Evolutionary conservation across 2,113 vertebrate species (phyloP), one percentile per base, ranked within the genome.

Genomic region (Nerophis ophidion): DNA sequence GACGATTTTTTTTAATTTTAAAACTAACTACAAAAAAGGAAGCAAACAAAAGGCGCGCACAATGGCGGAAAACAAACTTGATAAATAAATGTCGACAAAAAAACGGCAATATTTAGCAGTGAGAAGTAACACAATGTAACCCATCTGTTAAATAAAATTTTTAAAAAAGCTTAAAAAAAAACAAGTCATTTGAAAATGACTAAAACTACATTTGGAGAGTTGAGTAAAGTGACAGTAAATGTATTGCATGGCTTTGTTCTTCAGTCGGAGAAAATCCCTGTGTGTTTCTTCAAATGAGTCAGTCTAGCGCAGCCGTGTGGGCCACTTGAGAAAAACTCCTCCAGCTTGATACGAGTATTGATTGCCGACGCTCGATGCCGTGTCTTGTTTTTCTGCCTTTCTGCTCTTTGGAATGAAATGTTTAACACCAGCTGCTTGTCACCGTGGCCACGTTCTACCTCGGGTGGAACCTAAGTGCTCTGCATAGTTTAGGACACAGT

Each of bases 271-370:
- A 40, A 26, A 40, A 40, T 40, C 38, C 8, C 26, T 53, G 4
- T 0, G 4, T 53, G 5, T 54, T 48, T 33, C 69, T 45, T 55
- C 10, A 34, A 42, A 68, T 79, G 67, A 61, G 35, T 63, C 53
- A 47, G 51, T 48, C 15, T 42, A 58, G 47, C 52, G 53, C 40
- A 57, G 46, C 44, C 47, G n/a, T 35, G 19, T 44, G 63, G 64
- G 16, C 55, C 34, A 40, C 38, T 38, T 54, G 34, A 65, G 51
- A 65, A 61, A 56, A 68, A 52, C 36, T 50, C 50, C 56, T 60
- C 47, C 33, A 36, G 48, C 49, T 51, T 75, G 78, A 82, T 81
- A 5, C n/a, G 55, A 80, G 57, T 80, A 83, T 83, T 72, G 80
- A 83, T 84, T 47, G 9, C 12, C 49, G 59, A 54, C 51, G 57